Evolutionary conservation across 2,797 vertebrate species (phyloP), one percentile per base, ranked within the genome.

Genomic region (Pantherophis alleghaniensis): DNA sequence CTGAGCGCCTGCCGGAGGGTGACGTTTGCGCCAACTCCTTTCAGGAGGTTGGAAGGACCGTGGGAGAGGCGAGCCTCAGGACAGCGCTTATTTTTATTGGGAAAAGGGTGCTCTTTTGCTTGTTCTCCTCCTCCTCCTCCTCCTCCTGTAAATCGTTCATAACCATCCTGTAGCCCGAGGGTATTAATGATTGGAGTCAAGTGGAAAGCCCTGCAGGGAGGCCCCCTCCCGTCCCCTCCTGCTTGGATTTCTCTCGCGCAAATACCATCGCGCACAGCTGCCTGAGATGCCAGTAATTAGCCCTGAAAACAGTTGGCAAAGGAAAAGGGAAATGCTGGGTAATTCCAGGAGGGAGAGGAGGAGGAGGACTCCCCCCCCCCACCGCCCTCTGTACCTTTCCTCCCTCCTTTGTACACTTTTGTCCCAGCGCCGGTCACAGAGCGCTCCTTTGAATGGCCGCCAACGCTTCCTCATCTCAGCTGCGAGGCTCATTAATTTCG

Each of bases 401-500:
- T 7, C 13, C 18, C 18, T 63, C 32, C 56, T 32, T 6, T 28
- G 79, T 3, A 18, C 53, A n/a, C 91, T 24, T 86, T 13, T 13
- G 10, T 26, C 18, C 28, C 87, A 20, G 20, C 56, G 16, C 56
- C n/a, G 1, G 28, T 26, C 66, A 37, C 51, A 18, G 42, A 61
- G 26, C 86, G 10, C 32, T 42, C 63, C 2, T 37, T 94, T 91
- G 92, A 89, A 66, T 83, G 0, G 87, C 2, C 5, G 91, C 87
- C 22, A 83, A 90, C 87, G 24, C 42, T 7, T 61, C 42, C 57
- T 37, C 93, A 32, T 47, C 47, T 22, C 89, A 92, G 95, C 90
- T 16, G 59, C 51, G 4, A 32, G 60, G 96, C 87, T 86, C 91
- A 74, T 95, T 94, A 95, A 94, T 47, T 20, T 9, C 59, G 2